A percentile compares a stretch with the other conserved stretches of the same genome.
Evolutionary conservation across 2,888 invertebrate species (phyloP).

Genomic region (Cylloceria caligata): DNA sequence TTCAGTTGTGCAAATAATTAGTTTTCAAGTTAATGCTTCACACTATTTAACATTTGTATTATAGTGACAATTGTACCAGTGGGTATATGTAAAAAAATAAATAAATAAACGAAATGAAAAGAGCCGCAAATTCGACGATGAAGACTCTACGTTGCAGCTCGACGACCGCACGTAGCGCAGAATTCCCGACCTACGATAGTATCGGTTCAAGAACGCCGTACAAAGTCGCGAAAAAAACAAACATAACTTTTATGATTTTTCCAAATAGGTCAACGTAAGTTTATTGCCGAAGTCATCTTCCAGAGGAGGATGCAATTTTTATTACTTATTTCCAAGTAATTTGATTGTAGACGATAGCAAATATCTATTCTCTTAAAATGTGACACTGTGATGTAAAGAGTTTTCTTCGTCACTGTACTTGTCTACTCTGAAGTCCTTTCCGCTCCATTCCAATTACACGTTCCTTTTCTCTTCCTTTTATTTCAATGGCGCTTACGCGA

Average conservation of each 20-base stretch:
- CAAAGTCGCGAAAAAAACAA: background rate
- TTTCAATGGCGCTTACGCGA: slow-evolving; percentile 18
- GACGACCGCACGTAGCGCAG: background rate
- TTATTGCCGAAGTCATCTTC: background rate
- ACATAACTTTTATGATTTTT: background rate
- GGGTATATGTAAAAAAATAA: no score
- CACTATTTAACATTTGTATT: no score
- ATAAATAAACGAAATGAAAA: no score
- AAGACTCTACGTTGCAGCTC: no score
- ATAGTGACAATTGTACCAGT: no score
- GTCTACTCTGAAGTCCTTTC: background rate
- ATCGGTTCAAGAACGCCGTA: background rate
- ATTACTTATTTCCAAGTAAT: no score
- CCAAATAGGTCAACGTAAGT: background rate
- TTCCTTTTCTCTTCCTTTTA: slow-evolving; percentile 22
- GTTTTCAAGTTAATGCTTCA: no score
- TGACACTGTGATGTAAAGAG: no score
- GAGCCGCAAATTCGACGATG: no score
- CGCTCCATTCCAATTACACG: background rate
- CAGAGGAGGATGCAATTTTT: background rate
- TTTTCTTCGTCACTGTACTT: slow-evolving; percentile 10
- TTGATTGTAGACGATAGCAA: no score
- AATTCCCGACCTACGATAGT: slow-evolving; percentile 4
- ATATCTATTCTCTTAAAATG: no score
- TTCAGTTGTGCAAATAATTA: no score